A percentile compares a stretch with the other conserved stretches of the same genome.
Conservation (phyloP, 2,797 vertebrate genomes). For the Mormyrus hasselquistii region DNA sequence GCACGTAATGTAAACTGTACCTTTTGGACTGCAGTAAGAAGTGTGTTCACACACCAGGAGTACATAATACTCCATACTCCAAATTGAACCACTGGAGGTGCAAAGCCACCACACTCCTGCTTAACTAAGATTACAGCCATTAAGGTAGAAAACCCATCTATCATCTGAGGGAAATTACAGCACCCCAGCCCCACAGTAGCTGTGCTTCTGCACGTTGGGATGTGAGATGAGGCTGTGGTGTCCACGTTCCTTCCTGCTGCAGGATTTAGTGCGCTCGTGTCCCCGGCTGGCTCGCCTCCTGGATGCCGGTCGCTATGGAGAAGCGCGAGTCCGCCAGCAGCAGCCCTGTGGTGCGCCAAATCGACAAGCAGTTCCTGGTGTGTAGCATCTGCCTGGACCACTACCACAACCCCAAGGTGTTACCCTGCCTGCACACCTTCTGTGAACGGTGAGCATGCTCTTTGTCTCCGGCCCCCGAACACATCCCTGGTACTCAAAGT, state of each 20-base stretch:
- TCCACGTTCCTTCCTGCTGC: conserved; percentile 14
- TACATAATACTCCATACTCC: background rate
- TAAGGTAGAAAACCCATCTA: background rate
- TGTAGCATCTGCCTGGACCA: conserved; percentile 91
- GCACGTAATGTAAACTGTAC: background rate
- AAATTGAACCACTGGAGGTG: background rate
- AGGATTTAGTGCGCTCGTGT: conserved; percentile 45
- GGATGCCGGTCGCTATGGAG: conserved; percentile 71
- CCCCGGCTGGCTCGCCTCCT: conserved; percentile 32
- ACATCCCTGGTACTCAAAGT: background rate
- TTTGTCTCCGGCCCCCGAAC: background rate
- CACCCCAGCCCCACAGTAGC: background rate
- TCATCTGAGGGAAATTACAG: background rate
- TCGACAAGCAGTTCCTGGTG: conserved; percentile 90
- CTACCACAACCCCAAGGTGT: conserved; percentile 84
- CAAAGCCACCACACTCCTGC: background rate
- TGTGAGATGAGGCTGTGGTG: background rate
- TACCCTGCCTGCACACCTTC: conserved; percentile 89
- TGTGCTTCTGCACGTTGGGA: background rate
- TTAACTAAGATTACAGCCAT: background rate
- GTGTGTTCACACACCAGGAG: background rate
- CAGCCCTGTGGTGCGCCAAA: conserved; percentile 86
- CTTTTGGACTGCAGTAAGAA: background rate
- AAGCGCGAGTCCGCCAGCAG: conserved; percentile 76
- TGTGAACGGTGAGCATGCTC: conserved; percentile 73